Conservation (phyloP, 2,888 invertebrate species). For the Buathra laborator region DNA sequence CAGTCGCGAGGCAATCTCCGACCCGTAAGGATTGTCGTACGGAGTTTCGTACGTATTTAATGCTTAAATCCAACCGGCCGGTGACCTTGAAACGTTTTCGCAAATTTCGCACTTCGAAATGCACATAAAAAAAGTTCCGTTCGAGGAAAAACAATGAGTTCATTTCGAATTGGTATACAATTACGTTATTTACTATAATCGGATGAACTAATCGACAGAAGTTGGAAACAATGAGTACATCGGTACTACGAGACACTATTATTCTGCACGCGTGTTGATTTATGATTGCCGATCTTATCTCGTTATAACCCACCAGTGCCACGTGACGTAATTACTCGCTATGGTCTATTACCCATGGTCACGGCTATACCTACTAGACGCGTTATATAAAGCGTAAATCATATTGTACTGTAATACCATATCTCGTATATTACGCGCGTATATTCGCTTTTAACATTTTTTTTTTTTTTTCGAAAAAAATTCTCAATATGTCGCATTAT, state of each 20-base stretch:
- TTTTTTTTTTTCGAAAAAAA: not conserved
- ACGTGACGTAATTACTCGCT: constrained; percentile 22
- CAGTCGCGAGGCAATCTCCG: constrained; percentile 54
- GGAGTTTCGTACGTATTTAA: not conserved
- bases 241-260: not conserved
- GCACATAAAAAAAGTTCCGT: constrained; percentile 3
- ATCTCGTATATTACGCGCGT: no score
- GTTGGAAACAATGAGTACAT: not conserved
- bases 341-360: constrained; percentile 58
- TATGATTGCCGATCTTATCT: constrained; percentile 32
- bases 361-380: constrained; percentile 19
- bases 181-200: not conserved
- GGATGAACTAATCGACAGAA: not conserved
- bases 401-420: not conserved
- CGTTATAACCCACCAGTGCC: not conserved
- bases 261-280: not conserved
- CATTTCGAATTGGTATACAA: not conserved
- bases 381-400: constrained; percentile 44
- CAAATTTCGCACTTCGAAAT: not conserved
- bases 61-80: not conserved
- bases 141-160: not conserved
- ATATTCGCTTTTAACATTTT: not conserved
- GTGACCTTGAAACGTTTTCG: constrained; percentile 5
- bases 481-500: not conserved
- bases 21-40: constrained; percentile 24